Evolutionary conservation across 2,888 invertebrate genomes (phyloP).

Genomic region (Drosophila rubida): DNA sequence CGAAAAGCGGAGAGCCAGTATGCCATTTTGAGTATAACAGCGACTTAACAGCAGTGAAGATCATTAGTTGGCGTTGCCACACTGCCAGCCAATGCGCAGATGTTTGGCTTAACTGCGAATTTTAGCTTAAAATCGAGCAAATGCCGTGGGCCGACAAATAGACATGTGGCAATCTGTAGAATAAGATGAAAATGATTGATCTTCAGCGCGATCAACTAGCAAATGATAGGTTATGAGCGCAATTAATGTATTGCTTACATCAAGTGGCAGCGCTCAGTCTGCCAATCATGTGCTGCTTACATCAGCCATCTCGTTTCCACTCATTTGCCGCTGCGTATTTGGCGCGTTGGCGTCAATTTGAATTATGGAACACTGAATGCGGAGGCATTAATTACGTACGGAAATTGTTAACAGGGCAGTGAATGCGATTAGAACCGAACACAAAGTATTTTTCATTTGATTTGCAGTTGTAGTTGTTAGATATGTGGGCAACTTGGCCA

Average conservation of each 20-base stretch:
- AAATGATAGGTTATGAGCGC: neutral
- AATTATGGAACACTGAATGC: constrained; percentile 53
- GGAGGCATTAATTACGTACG: constrained; percentile 69
- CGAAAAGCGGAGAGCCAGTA: constrained; percentile 38
- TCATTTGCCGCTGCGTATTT: constrained; percentile 33
- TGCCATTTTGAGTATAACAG: constrained; percentile 58
- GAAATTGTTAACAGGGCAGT: constrained; percentile 59
- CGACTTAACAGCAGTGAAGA: constrained; percentile 43
- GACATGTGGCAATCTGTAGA: constrained; percentile 14
- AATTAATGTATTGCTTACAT: neutral
- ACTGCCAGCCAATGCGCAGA: constrained; percentile 38
- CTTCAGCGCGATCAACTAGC: neutral
- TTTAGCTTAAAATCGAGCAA: constrained; percentile 11
- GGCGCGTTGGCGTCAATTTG: constrained; percentile 76
- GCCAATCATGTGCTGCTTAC: constrained; percentile 22
- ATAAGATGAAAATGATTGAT: constrained; percentile 18
- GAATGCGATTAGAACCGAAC: constrained; percentile 58
- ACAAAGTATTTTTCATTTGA: constrained; percentile 20
- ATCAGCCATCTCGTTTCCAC: constrained; percentile 47
- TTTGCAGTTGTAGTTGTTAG: constrained; percentile 21
- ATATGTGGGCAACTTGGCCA: constrained; percentile 63
- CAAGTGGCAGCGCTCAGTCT: constrained; percentile 46
- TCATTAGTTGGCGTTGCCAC: constrained; percentile 59
- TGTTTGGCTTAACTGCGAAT: constrained; percentile 51
- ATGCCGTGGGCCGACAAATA: constrained; percentile 1